These are phyloP conservation scores for Chlorodrepanis virens DNA, from an alignment of 2,113 vertebrate species.

Conservation along the genomic window DNA sequence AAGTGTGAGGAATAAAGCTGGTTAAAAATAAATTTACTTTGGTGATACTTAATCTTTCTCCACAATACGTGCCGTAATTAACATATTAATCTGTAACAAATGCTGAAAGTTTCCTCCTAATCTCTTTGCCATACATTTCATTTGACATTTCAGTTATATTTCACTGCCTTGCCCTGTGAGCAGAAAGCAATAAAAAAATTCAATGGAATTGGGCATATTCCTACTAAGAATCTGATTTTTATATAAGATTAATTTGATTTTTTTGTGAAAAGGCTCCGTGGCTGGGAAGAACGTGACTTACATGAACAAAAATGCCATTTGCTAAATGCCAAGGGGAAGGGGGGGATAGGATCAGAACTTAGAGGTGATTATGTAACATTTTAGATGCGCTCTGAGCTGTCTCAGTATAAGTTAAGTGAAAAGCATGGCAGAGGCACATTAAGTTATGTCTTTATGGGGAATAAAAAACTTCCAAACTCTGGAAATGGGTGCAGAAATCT, in stretches of 20 bases:
- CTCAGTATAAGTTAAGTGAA: background rate
- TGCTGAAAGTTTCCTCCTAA: slow-evolving; percentile 53
- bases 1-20: slow-evolving; percentile 57
- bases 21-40: slow-evolving; percentile 71
- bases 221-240: slow-evolving; percentile 15
- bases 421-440: background rate
- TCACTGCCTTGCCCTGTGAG: background rate
- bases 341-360: background rate
- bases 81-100: slow-evolving; percentile 70
- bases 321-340: background rate
- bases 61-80: slow-evolving; percentile 57
- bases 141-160: slow-evolving; percentile 54
- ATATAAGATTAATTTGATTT: slow-evolving; percentile 39
- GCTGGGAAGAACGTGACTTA: slow-evolving; percentile 7
- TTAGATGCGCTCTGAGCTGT: background rate
- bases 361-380: background rate
- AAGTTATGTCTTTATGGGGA: background rate
- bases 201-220: slow-evolving; percentile 29
- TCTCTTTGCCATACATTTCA: slow-evolving; percentile 38
- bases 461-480: background rate
- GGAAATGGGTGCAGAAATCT: background rate
- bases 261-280: slow-evolving; percentile 7
- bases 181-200: background rate
- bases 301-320: slow-evolving; percentile 8
- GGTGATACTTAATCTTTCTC: slow-evolving; percentile 63